Percentiles rank a stretch among this genome's conserved stretches.
Conservation (phyloP, 2,888 invertebrate species). For the Microdon myrmicae region DNA sequence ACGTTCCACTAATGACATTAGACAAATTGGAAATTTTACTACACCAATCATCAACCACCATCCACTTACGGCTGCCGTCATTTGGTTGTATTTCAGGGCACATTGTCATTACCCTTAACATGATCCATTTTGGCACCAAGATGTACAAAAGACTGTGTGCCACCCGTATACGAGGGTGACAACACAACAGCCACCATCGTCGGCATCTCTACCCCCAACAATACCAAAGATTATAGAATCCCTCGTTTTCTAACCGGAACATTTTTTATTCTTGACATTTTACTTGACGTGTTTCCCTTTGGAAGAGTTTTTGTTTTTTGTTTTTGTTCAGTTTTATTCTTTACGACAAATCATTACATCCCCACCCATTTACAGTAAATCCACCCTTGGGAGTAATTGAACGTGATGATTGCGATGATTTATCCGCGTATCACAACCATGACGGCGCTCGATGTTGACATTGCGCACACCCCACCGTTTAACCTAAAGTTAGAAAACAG, state of each 20-base stretch:
- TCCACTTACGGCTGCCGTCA: neutral
- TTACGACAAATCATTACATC: constrained; percentile 50
- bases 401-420: constrained; percentile 52
- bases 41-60: neutral
- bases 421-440: constrained; percentile 37
- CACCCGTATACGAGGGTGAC: constrained; percentile 40
- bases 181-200: constrained; percentile 9
- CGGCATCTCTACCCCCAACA: constrained; percentile 8
- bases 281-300: too few relatives aligned
- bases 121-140: constrained; percentile 28
- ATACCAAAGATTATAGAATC: constrained; percentile 1
- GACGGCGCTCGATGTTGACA: constrained; percentile 8
- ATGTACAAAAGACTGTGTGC: constrained; percentile 22
- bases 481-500: constrained; percentile 22
- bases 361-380: constrained; percentile 49
- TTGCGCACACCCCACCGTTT: constrained; percentile 43
- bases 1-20: constrained; percentile 16
- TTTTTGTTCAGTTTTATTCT: constrained; percentile 19
- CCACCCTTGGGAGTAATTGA: constrained; percentile 52
- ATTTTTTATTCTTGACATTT: too few relatives aligned
- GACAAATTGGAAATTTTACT: constrained; percentile 30
- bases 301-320: constrained; percentile 9
- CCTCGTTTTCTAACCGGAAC: too few relatives aligned
- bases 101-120: constrained; percentile 33
- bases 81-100: constrained; percentile 1